Base-by-base conservation (phyloP, 2,888 invertebrate genomes). In the Tachystola acroxantha region DNA sequence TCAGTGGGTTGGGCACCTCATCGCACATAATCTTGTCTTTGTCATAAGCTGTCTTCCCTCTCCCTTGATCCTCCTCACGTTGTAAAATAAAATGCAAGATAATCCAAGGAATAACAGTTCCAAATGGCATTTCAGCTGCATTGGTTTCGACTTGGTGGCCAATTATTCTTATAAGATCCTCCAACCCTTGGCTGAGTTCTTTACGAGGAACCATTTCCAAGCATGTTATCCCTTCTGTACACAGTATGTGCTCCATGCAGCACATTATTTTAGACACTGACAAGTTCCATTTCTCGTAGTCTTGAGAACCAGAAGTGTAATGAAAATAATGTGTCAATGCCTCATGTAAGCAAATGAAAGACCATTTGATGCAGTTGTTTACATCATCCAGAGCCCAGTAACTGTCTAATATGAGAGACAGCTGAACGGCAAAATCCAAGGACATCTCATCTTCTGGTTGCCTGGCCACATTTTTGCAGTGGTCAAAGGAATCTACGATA, bases 21-120 rank as follows among this genome's bases (percentile, higher is more conserved):
- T 91, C 90, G 50, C 63, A 56, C 7, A 88, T 77, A 27, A 82
- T 79, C 46, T 72, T 77, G 47, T 79, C 87, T 40, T 58, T 68
- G 11, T 77, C 75, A 32, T 47, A 56, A 30, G 73, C 59, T 39
- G 74, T 71, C 46, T 86, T 88, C 0, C 89, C 89, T 43, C 91
- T 88, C 27, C 90, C 90, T 48, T 89, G 88, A 53, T 93, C 92
- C 61, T 93, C 93, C 51, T 93, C 92, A 55, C 91, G 89, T 61
- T 93, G 90, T 33, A 96, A 80, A 46, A 96, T 89, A 53, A 92
- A 91, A 77, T 96, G 94, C 50, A 97, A 82, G 39, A 97, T 80
- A 39, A 96, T 92, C 96, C 96, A 96, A 3, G 96, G 94, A 3
- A 90, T 74, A 9, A 94, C 90, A 9, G 92, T 91, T 40, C 91